Percentiles rank a stretch among this genome's conserved stretches.
These are phyloP conservation scores for Platycheirus albimanus DNA, from an alignment of 2,888 invertebrate species.

Conservation along the genomic window DNA sequence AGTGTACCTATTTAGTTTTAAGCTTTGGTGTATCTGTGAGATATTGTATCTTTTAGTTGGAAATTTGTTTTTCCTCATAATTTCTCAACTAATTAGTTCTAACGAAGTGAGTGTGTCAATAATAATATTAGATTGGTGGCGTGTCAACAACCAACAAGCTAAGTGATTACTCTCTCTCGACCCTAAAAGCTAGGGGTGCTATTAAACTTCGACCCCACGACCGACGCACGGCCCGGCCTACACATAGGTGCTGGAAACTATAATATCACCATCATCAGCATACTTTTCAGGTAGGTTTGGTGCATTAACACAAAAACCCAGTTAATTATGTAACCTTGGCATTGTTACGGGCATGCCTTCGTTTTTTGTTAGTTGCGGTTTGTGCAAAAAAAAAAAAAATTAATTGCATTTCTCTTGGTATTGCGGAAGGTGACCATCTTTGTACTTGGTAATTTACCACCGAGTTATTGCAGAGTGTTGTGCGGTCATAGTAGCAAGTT, in stretches of 20 bases:
- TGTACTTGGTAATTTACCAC: not conserved
- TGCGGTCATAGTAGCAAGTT: not conserved
- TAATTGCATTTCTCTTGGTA: not conserved
- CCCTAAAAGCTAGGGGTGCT: not conserved
- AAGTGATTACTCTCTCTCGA: slow-evolving; percentile 13
- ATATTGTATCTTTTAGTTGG: not conserved
- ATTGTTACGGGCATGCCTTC: slow-evolving; percentile 35
- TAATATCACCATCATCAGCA: not conserved
- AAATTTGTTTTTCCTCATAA: not conserved
- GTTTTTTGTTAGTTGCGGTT: not conserved
- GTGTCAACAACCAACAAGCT: slow-evolving; percentile 2
- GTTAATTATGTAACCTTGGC: slow-evolving; percentile 65
- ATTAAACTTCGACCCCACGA: not conserved
- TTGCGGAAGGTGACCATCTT: not conserved
- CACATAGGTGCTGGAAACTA: not conserved
- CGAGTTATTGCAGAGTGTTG: not conserved
- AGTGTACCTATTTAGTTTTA: too few relatives aligned
- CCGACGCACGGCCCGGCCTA: too few relatives aligned
- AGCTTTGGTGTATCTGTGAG: too few relatives aligned
- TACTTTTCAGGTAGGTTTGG: slow-evolving; percentile 30
- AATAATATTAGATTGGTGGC: too few relatives aligned
- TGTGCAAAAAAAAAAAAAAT: not conserved
- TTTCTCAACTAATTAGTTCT: slow-evolving; percentile 2
- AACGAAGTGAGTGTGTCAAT: slow-evolving; percentile 1
- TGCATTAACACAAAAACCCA: slow-evolving; percentile 39